phyloP scores from a whole-genome alignment of 2,113 vertebrate genomes.

The Synodontis membranacea region DNA sequence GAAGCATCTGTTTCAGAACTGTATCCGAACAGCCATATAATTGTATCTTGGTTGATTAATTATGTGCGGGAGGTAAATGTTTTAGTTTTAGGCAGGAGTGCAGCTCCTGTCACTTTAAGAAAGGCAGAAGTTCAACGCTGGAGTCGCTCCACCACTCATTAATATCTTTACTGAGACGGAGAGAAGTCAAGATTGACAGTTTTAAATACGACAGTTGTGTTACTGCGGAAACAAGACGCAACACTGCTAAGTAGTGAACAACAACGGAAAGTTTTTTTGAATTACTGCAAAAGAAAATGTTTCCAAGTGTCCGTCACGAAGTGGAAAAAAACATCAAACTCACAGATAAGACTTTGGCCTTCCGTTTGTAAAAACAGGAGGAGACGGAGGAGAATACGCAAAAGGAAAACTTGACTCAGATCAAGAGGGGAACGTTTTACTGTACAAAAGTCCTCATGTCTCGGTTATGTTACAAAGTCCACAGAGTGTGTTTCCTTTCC shows the following conservation, averaged over 20 bases:
- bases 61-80: background rate
- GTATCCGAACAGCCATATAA: too few relatives aligned
- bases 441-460: background rate
- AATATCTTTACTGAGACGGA: background rate
- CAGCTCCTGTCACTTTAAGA: background rate
- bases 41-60: background rate
- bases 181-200: background rate
- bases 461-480: background rate
- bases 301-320: background rate
- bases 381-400: background rate
- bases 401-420: background rate
- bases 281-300: background rate
- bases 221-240: background rate
- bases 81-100: background rate
- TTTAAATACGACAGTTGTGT: background rate
- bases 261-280: background rate
- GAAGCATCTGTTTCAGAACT: too few relatives aligned
- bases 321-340: background rate
- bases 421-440: background rate
- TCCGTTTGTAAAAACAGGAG: conserved; percentile 9
- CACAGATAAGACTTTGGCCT: background rate
- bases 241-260: background rate
- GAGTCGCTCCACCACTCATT: background rate
- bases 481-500: background rate
- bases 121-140: background rate